phyloP scores from a whole-genome alignment of 2,113 vertebrate genomes.

The Pampusana beccarii region DNA sequence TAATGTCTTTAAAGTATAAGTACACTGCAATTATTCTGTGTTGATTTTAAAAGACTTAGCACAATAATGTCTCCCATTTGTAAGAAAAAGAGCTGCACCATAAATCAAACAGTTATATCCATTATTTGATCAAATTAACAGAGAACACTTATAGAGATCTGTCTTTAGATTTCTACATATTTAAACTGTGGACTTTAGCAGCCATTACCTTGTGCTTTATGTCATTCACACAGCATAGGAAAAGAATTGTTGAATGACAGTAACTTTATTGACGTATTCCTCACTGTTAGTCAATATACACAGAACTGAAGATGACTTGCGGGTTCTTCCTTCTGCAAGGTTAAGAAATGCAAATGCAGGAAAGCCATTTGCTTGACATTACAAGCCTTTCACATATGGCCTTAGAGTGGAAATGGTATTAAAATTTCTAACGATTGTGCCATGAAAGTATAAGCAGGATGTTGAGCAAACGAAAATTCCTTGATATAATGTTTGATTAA shows the following conservation, averaged over 20 bases:
- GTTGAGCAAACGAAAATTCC: neutral
- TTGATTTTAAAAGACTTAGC: constrained; percentile 68
- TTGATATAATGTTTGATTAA: neutral
- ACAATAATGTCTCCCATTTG: constrained; percentile 47
- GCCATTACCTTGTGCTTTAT: neutral
- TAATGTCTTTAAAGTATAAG: constrained; percentile 40
- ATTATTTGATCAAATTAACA: constrained; percentile 35
- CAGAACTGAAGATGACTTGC: neutral
- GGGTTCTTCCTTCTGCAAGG: neutral
- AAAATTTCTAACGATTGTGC: neutral
- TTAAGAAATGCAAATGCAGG: neutral
- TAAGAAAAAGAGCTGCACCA: constrained; percentile 55
- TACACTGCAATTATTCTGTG: constrained; percentile 60
- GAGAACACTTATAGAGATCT: neutral
- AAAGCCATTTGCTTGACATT: neutral
- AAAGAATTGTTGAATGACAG: neutral
- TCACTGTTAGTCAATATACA: neutral
- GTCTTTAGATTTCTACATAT: neutral
- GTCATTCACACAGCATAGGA: rapidly evolving
- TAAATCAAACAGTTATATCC: constrained; percentile 72
- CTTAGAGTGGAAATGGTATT: neutral
- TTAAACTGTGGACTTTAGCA: neutral
- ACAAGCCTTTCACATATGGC: neutral
- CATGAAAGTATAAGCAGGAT: neutral
- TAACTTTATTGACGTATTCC: neutral